Conservation (phyloP, 2,113 vertebrate genomes). For the Carettochelys insculpta region DNA sequence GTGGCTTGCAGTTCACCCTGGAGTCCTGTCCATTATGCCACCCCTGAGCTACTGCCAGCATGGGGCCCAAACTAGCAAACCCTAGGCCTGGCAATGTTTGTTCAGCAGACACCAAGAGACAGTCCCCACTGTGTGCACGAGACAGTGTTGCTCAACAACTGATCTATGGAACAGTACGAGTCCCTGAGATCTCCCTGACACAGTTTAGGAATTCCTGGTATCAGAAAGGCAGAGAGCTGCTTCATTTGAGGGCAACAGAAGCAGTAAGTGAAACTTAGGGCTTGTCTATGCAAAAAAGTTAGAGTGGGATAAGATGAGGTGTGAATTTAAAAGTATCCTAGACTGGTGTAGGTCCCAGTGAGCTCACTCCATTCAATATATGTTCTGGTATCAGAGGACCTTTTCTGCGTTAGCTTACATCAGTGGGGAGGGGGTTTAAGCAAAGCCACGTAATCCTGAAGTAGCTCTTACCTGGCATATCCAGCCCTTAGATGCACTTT, state of each 20-base stretch:
- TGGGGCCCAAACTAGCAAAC: neutral
- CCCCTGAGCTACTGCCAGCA: too few species aligned
- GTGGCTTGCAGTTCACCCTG: neutral
- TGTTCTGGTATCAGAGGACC: neutral
- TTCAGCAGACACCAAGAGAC: too few species aligned
- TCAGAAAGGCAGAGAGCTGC: too few species aligned
- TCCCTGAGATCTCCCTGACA: too few species aligned
- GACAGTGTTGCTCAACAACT: too few species aligned
- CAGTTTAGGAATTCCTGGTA: too few species aligned
- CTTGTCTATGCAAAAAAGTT: neutral
- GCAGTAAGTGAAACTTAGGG: neutral
- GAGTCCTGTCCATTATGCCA: neutral
- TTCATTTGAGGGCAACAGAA: too few species aligned
- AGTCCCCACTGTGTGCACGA: neutral
- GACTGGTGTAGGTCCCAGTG: neutral
- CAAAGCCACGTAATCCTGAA: neutral
- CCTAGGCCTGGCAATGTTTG: neutral
- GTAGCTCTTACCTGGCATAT: neutral
- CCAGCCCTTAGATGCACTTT: accelerated
- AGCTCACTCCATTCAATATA: neutral
- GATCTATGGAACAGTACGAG: too few species aligned
- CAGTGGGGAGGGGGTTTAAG: neutral
- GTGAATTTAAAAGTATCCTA: neutral
- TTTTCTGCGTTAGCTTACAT: neutral
- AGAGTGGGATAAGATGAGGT: neutral